Conservation (phyloP, 2,797 vertebrate genomes). For the Bucorvus abyssinicus region DNA sequence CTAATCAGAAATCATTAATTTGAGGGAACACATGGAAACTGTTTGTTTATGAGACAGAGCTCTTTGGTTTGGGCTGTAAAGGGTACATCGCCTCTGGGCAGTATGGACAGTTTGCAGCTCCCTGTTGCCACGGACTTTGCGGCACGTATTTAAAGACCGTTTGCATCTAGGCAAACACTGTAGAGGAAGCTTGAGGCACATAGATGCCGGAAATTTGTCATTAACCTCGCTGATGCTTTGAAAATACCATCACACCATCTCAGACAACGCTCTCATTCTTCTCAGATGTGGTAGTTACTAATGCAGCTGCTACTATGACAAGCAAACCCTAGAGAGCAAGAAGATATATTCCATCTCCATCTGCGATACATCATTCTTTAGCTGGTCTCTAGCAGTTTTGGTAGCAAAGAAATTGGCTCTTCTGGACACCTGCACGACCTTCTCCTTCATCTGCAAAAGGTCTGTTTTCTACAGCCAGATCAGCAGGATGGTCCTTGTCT, state of each 20-base stretch:
- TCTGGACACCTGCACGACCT: background rate
- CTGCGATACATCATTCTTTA: background rate
- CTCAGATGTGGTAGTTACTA: background rate
- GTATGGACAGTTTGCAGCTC: background rate
- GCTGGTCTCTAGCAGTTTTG: background rate
- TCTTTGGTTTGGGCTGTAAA: background rate
- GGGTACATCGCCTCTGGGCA: background rate
- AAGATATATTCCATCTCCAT: background rate
- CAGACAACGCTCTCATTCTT: background rate
- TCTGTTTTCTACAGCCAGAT: background rate
- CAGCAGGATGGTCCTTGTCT: background rate
- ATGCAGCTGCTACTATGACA: background rate
- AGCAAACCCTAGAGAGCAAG: background rate
- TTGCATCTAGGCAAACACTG: background rate
- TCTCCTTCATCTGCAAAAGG: background rate
- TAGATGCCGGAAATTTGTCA: background rate
- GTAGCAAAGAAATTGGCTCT: background rate
- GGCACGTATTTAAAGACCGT: rapidly evolving
- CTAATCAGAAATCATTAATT: background rate
- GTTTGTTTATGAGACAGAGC: background rate
- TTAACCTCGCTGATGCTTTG: background rate
- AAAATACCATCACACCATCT: background rate
- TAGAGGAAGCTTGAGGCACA: background rate
- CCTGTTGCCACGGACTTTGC: background rate
- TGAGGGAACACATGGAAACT: background rate